phyloP scores from a whole-genome alignment of 2,888 invertebrate genomes.

The Epistrophella euchroma region DNA sequence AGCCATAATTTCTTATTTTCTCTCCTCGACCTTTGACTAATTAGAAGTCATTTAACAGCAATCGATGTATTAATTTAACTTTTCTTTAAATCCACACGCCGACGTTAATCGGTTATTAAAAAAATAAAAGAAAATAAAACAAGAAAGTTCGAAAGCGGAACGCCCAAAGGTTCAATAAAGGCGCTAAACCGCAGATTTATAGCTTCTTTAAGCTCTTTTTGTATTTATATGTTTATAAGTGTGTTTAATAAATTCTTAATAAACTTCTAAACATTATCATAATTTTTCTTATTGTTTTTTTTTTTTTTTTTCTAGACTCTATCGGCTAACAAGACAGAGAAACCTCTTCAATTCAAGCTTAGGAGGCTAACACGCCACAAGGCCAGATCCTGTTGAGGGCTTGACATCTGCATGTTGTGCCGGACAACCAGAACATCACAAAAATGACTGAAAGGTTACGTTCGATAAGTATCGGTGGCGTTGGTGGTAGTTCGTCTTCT shows the following conservation, averaged over 20 bases:
- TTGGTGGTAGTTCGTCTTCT: conserved; percentile 34
- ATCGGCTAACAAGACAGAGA: conserved; percentile 31
- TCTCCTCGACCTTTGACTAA: conserved; percentile 31
- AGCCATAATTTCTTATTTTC: conserved; percentile 4
- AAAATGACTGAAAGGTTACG: conserved; percentile 71
- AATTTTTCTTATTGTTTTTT: conserved; percentile 12
- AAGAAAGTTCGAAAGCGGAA: conserved; percentile 7
- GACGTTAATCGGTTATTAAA: conserved; percentile 49
- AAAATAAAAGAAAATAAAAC: neutral
- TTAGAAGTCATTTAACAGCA: conserved; percentile 44
- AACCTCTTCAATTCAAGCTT: conserved; percentile 33
- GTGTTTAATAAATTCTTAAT: conserved; percentile 21
- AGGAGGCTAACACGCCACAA: conserved; percentile 15
- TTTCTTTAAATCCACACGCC: conserved; percentile 21
- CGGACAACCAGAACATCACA: conserved; percentile 37
- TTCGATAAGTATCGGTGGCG: conserved; percentile 72
- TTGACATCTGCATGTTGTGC: conserved; percentile 67
- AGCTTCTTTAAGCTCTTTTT: conserved; percentile 7
- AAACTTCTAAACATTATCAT: conserved; percentile 12
- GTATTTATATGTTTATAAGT: neutral
- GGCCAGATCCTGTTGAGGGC: conserved; percentile 42
- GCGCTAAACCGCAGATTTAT: conserved; percentile 37
- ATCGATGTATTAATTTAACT: conserved; percentile 47
- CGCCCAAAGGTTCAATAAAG: conserved; percentile 11
- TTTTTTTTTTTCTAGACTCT: conserved; percentile 30